Percentiles rank a stretch among this genome's conserved stretches.
Evolutionary conservation across 2,113 vertebrate species (phyloP).

Genomic region (Oncorhynchus mykiss): DNA sequence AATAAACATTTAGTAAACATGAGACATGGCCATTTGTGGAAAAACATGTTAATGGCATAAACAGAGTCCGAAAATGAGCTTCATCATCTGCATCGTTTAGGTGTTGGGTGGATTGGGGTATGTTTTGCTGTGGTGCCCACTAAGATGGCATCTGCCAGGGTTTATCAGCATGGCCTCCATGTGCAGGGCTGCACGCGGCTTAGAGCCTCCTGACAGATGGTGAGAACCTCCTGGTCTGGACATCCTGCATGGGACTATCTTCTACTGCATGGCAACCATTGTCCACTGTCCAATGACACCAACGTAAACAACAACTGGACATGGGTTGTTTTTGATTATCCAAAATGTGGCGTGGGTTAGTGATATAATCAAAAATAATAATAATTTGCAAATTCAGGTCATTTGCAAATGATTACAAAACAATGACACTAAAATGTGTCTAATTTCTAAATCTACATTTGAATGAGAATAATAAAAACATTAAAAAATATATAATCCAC

Average conservation of each 20-base stretch:
- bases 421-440: not conserved
- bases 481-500: too few relatives aligned
- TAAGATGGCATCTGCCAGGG: slow-evolving; percentile 63
- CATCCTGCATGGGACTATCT: not conserved
- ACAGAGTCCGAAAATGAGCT: slow-evolving; percentile 55
- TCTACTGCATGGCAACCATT: slow-evolving; percentile 10
- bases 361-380: not conserved
- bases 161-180: slow-evolving; percentile 62
- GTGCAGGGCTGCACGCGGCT: slow-evolving; percentile 64
- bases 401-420: too few relatives aligned
- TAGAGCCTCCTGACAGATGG: slow-evolving; percentile 36
- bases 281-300: not conserved
- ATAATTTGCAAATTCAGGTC: not conserved
- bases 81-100: slow-evolving; percentile 57
- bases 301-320: slow-evolving; percentile 31
- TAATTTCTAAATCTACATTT: too few relatives aligned
- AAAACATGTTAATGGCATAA: slow-evolving; percentile 44
- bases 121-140: slow-evolving; percentile 28
- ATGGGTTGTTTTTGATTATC: not conserved
- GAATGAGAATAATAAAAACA: too few relatives aligned
- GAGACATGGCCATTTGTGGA: slow-evolving; percentile 9
- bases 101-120: slow-evolving; percentile 12
- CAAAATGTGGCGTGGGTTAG: not conserved
- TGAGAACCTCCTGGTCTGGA: not conserved
- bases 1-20: slow-evolving; percentile 31